Percentiles rank a stretch among this genome's conserved stretches.
phyloP scores from a whole-genome alignment of 2,113 vertebrate species.

The Bettongia penicillata region DNA sequence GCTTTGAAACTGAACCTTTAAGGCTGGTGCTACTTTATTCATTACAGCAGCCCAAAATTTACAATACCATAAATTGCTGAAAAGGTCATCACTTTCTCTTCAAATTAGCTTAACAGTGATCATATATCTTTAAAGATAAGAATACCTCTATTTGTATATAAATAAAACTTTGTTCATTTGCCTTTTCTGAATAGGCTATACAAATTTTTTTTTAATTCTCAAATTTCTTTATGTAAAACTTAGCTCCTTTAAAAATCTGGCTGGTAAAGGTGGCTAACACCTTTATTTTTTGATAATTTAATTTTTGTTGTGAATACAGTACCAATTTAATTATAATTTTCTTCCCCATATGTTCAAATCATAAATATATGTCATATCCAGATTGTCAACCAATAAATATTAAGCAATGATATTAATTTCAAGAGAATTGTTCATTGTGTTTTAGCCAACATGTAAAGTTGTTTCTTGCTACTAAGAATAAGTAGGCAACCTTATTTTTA shows the following conservation, averaged over 20 bases:
- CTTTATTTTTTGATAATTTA: constrained; percentile 55
- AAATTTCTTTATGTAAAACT: constrained; percentile 55
- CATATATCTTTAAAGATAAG: constrained; percentile 2
- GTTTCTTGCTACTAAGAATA: constrained; percentile 43
- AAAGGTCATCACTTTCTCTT: constrained; percentile 33
- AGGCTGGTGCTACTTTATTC: not conserved
- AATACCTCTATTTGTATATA: constrained; percentile 38
- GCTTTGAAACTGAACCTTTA: not conserved
- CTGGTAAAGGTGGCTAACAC: not conserved
- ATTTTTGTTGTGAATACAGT: constrained; percentile 58
- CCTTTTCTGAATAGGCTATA: constrained; percentile 30
- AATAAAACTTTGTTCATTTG: not conserved
- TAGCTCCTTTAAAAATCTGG: constrained; percentile 37
- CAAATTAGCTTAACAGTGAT: constrained; percentile 46
- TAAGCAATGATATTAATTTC: constrained; percentile 31
- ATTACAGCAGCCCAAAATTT: not conserved
- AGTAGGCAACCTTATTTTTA: constrained; percentile 56
- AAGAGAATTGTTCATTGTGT: constrained; percentile 38
- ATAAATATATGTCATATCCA: not conserved
- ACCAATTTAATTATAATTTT: constrained; percentile 33
- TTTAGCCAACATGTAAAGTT: constrained; percentile 27
- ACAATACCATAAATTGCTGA: constrained; percentile 4
- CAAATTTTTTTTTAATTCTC: constrained; percentile 21
- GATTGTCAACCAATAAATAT: constrained; percentile 2
- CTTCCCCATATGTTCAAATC: not conserved